Base-by-base conservation (phyloP, 2,888 invertebrate genomes). In the Tenthredo scrophulariae region DNA sequence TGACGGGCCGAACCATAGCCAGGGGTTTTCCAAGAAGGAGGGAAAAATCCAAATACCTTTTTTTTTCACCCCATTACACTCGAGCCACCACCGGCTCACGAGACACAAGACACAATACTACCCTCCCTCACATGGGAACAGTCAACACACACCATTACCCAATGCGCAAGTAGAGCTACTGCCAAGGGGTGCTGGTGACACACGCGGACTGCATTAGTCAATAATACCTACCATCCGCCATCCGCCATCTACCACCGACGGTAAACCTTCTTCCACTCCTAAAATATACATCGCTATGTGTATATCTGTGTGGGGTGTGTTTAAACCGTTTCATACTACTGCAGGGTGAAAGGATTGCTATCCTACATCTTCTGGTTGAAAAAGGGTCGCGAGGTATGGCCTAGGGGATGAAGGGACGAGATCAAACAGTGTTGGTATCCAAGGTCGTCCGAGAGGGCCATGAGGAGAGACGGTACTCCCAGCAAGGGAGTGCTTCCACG, bases 171-270 rank as follows among this genome's bases (percentile, higher is more conserved):
- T 33, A 40, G 40, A 77, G 77, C 80, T 62, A 80, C 80, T 37
- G 58, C 58, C 77, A 87, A 85, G 86, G 86, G 85, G 86, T 87
- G 88, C 86, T 85, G 83, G 85, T 85, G 87, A 87, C 88, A 87
- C 87, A n/a, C n/a, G 87, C 86, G 87, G 86, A 87, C 87, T 86
- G 88, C 88, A 87, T 87, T 87, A 88, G 85, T 87, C 89, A 87
- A 87, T 89, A 87, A 86, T 86, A 86, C 86, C 86, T 85, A 75
- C 84, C 85, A 86, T 58, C 10, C 40, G 22, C 79, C 58, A 40
- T 85, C 85, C 85, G 18, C 62, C 82, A 84, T 77, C 83, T 22
- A n/a, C 10, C 43, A 43, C 26, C 62, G 2, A 22, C 50, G 22
- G 1, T 54, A n/a, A 54, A 54, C 54, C 54, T 54, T 54, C 18